A percentile compares a stretch with the other conserved stretches of the same genome.
Conservation (phyloP, 1,140 invertebrate genomes). For the Gryon sp. region DNA sequence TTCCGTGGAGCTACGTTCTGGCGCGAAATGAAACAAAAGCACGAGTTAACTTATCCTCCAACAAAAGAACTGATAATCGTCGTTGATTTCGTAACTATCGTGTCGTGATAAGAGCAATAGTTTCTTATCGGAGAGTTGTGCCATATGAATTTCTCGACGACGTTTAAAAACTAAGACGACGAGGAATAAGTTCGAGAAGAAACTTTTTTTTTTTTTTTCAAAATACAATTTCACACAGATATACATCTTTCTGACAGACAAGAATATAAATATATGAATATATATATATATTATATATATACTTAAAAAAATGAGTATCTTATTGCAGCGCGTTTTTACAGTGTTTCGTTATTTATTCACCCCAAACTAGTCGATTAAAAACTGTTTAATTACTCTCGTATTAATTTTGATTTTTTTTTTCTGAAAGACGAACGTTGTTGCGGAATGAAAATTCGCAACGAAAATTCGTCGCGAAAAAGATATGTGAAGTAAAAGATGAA, state of each 20-base stretch:
- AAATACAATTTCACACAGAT: constrained; percentile 47
- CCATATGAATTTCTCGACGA: constrained; percentile 55
- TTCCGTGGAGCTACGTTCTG: too few species aligned
- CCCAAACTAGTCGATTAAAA: constrained; percentile 52
- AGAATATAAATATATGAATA: constrained; percentile 56
- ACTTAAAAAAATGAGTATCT: constrained; percentile 55
- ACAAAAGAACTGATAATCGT: constrained; percentile 50
- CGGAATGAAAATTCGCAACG: constrained; percentile 12
- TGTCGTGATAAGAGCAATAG: constrained; percentile 36
- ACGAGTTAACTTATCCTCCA: constrained; percentile 21
- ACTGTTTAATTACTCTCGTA: constrained; percentile 20
- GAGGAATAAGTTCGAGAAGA: not conserved
- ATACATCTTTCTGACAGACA: constrained; percentile 52
- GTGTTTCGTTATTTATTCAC: constrained; percentile 56
- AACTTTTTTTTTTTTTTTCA: constrained; percentile 16
- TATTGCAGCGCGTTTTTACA: constrained; percentile 47
- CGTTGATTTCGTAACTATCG: constrained; percentile 51
- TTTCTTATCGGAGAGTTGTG: constrained; percentile 48
- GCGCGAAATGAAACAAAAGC: too few species aligned
- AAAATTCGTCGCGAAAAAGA: constrained; percentile 18
- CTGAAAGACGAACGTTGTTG: not conserved
- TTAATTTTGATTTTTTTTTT: not conserved
- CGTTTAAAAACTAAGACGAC: constrained; percentile 27
- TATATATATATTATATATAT: constrained; percentile 58
- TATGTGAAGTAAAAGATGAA: too few species aligned